Conservation (phyloP, 2,797 vertebrate genomes). For the Manis crassicaudata region DNA sequence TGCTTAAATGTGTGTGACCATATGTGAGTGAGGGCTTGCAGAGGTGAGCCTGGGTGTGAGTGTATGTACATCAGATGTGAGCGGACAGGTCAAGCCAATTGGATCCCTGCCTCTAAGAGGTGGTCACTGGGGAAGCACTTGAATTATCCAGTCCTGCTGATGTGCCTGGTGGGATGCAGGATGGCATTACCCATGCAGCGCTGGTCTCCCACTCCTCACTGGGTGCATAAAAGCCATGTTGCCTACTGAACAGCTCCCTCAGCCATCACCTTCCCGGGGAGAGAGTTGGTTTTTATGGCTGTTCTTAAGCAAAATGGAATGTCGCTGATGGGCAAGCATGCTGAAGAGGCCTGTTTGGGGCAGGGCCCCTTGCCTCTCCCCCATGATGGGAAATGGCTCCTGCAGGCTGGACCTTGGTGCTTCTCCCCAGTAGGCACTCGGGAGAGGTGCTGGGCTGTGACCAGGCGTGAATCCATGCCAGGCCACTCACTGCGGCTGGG, state of each 20-base stretch:
- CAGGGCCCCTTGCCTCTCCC: background rate
- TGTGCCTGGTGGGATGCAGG: conserved; percentile 68
- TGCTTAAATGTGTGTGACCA: background rate
- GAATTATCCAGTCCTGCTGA: conserved; percentile 75
- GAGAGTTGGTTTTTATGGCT: conserved; percentile 49
- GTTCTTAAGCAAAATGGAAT: conserved; percentile 42
- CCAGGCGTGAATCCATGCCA: background rate
- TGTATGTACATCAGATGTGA: conserved; percentile 35
- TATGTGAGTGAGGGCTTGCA: background rate
- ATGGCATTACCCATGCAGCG: conserved; percentile 62
- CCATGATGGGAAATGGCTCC: background rate
- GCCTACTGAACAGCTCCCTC: conserved; percentile 64
- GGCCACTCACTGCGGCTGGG: background rate
- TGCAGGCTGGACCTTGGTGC: background rate
- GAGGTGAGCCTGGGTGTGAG: background rate
- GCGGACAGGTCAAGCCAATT: conserved; percentile 62
- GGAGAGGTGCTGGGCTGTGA: background rate
- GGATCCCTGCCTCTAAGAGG: conserved; percentile 74
- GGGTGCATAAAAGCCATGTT: conserved; percentile 70
- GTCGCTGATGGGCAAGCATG: conserved; percentile 50
- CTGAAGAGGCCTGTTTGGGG: conserved; percentile 30
- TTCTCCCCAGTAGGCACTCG: background rate
- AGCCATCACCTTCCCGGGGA: conserved; percentile 65
- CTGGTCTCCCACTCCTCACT: conserved; percentile 67
- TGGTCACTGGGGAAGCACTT: conserved; percentile 77